phyloP scores from a whole-genome alignment of 37 sponge, comb jelly and placozoan genomes.

The Cladorhizidae sp. region DNA sequence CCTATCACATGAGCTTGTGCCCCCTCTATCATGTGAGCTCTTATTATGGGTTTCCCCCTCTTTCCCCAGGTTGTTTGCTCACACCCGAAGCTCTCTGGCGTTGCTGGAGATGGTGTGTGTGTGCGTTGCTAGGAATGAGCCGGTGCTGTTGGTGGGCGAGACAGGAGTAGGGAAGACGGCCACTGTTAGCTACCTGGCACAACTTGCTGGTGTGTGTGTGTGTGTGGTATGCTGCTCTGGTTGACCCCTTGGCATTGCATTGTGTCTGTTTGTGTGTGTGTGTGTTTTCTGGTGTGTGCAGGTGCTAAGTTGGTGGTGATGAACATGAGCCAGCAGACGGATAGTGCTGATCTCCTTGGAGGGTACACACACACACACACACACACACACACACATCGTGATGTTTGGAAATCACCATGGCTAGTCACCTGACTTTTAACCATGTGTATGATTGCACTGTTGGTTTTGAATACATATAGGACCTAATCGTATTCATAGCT shows the following conservation, averaged over 20 bases:
- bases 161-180: constrained; percentile 98
- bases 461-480: too few relatives aligned
- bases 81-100: constrained; percentile 76
- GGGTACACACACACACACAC: too few relatives aligned
- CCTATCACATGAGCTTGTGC: too few relatives aligned
- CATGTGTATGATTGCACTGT: neutral
- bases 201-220: constrained; percentile 48
- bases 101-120: constrained; percentile 84
- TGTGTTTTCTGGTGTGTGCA: neutral
- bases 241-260: too few relatives aligned
- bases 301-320: constrained; percentile 87
- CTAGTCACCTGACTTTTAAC: neutral
- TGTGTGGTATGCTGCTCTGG: too few relatives aligned
- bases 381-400: too few relatives aligned
- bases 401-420: neutral
- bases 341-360: constrained; percentile 91
- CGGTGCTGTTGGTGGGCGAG: constrained; percentile 95
- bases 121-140: constrained; percentile 87
- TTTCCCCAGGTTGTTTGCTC: constrained; percentile 52
- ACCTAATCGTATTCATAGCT: too few relatives aligned
- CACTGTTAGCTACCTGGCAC: constrained; percentile 85
- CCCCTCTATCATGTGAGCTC: too few relatives aligned
- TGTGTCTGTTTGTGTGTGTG: neutral
- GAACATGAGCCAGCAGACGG: constrained; percentile 97
- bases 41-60: too few relatives aligned